Evolutionary conservation across 2,797 vertebrate species (phyloP).

Genomic region (Pantherophis vulpinus): DNA sequence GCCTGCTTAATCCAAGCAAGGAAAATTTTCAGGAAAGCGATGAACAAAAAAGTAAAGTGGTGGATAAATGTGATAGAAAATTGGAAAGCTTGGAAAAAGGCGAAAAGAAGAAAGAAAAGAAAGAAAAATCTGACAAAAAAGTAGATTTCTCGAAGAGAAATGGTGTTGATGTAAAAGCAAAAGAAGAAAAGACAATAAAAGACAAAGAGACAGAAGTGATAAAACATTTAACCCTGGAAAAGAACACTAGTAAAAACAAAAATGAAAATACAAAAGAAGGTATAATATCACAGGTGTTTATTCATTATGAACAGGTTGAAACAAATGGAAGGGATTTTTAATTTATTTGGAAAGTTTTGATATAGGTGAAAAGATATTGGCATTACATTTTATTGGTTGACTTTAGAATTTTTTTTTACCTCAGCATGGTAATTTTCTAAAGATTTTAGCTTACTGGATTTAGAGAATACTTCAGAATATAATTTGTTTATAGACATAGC

Average conservation of each 20-base stretch:
- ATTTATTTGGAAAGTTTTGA: not conserved
- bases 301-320: not conserved
- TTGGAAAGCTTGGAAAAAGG: conserved; percentile 66
- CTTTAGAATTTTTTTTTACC: not conserved
- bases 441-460: not conserved
- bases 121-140: conserved; percentile 77
- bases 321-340: not conserved
- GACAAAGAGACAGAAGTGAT: conserved; percentile 70
- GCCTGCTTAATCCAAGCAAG: conserved; percentile 51
- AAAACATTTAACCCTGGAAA: conserved; percentile 73
- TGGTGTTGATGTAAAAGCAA: conserved; percentile 66
- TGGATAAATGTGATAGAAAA: conserved; percentile 73
- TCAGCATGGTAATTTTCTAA: not conserved
- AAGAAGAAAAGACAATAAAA: conserved; percentile 78
- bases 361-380: not conserved
- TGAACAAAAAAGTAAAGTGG: conserved; percentile 68
- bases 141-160: conserved; percentile 68
- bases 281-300: conserved; percentile 55
- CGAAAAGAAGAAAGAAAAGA: conserved; percentile 76
- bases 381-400: not conserved
- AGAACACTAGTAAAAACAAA: conserved; percentile 80
- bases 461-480: not conserved
- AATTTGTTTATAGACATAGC: not conserved
- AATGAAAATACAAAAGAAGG: conserved; percentile 87
- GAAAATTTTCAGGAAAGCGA: conserved; percentile 69